Percentiles rank a stretch among this genome's conserved stretches.
Conservation (phyloP, 2,113 vertebrate species). For the Mobula birostris region DNA sequence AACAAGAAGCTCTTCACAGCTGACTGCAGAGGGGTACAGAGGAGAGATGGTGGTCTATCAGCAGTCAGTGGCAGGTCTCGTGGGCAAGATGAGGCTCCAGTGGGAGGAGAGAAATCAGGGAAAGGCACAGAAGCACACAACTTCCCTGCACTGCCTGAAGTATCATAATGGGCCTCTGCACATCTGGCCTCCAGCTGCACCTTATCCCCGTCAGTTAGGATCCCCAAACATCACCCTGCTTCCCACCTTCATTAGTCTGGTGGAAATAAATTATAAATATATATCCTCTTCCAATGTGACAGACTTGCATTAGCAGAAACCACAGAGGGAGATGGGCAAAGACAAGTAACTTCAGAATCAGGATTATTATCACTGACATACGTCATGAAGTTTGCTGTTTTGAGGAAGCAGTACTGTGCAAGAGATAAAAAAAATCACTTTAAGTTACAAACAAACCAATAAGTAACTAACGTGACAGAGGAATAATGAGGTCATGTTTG, state of each 20-base stretch:
- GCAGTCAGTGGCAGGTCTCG: not conserved
- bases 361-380: too few relatives aligned
- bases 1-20: not conserved
- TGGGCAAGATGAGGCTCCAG: not conserved
- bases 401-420: too few relatives aligned
- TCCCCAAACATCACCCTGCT: not conserved
- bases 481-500: too few relatives aligned
- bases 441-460: too few relatives aligned
- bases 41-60: too few relatives aligned
- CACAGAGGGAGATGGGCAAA: not conserved
- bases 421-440: too few relatives aligned
- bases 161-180: not conserved
- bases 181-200: slow-evolving; percentile 28
- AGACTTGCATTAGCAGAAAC: not conserved
- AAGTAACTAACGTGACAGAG: too few relatives aligned
- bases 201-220: slow-evolving; percentile 6
- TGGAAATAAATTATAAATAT: not conserved
- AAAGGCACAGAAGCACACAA: not conserved
- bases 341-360: not conserved
- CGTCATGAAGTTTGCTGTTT: too few relatives aligned
- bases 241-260: not conserved
- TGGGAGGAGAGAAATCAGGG: not conserved
- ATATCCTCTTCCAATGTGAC: not conserved
- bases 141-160: not conserved
- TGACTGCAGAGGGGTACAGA: not conserved